Conservation (phyloP, 2,888 invertebrate genomes). For the Myopa testacea region DNA sequence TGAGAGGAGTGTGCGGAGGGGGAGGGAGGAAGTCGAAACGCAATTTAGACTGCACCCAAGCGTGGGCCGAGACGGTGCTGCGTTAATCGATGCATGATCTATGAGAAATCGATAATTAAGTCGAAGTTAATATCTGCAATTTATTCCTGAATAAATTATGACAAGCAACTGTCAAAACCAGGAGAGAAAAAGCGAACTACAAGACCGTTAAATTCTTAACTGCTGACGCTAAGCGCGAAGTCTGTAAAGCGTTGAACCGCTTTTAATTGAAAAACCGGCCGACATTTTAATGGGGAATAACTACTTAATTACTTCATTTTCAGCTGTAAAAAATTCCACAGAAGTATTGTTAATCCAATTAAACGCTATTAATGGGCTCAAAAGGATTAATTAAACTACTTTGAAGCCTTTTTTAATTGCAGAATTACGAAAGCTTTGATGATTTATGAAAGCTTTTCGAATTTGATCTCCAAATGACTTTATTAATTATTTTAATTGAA, state of each 20-base stretch:
- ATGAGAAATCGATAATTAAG: conserved; percentile 10
- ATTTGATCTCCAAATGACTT: no score
- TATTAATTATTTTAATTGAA: no score
- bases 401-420: background rate
- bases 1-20: background rate
- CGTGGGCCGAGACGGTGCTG: background rate
- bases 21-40: background rate
- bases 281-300: no score
- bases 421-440: no score
- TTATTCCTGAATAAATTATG: background rate
- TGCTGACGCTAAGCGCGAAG: background rate
- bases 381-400: background rate
- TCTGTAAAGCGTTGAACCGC: no score
- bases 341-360: no score
- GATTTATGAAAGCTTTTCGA: no score
- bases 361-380: background rate
- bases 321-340: no score
- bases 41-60: background rate
- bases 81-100: background rate
- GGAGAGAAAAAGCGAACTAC: background rate
- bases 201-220: background rate
- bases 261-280: no score
- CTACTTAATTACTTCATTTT: no score
- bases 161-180: background rate
- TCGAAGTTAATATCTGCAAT: conserved; percentile 2